Evolutionary conservation across 2,888 invertebrate genomes (phyloP), one percentile per base, ranked within the genome.

Genomic region (Phymatocera aterrima): DNA sequence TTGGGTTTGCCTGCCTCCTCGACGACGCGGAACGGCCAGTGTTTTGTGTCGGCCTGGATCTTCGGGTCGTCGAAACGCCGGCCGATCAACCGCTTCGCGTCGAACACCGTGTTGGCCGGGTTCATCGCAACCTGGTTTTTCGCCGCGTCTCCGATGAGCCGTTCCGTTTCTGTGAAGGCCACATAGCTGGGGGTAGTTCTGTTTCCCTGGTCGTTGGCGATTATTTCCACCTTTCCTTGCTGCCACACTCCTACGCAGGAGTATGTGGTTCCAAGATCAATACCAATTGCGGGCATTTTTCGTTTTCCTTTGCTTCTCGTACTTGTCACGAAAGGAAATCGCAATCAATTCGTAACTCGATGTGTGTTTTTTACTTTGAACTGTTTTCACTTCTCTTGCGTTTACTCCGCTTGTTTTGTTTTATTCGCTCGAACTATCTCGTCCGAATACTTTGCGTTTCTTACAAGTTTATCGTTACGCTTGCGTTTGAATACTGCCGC

Each of bases 11-110:
- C 92, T 65, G 91, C 89, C 75, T 94, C 94, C 84, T 90, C 94
- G 80, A 94, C 87, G 5, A 96, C 95, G 84, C 93, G 93, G 91
- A 97, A 97, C 1, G 97, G 96, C 97, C 97, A 97, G 84, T 95
- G 95, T 86, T 95, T 95, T 92, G 96, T 94, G 89, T 97, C 97
- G 40, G 93, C 92, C 87, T 96, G 95, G 57, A 96, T 95, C 84
- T 95, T 94, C 0, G 92, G 88, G 86, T 96, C 96, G 82, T 95
- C 94, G 90, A 93, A 95, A 81, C 93, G 93, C 78, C 95, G 92
- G 2, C 94, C 94, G 83, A 94, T 93, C 80, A 94, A 87, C 79
- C 94, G 91, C 85, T 93, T 92, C 6, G 91, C 94, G 87, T 94
- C 94, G 89, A 94, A 95, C 43, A 95, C 94, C 0, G 95, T 95